Evolutionary conservation across 1,140 invertebrate species (phyloP).

Genomic region (Trichogramma pretiosum): DNA sequence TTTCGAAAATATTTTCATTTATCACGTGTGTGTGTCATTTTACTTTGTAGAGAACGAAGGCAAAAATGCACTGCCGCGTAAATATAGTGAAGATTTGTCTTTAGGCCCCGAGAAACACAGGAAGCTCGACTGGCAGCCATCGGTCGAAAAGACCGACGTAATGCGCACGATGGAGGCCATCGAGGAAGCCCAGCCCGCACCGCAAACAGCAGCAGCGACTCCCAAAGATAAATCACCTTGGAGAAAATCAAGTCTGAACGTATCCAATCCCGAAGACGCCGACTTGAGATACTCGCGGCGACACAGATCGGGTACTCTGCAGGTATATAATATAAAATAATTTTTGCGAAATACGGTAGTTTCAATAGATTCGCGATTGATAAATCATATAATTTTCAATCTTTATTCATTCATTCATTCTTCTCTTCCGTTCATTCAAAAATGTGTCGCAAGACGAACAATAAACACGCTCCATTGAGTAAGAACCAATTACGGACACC

Average conservation of each 20-base stretch:
- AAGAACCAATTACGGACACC: too few relatives aligned
- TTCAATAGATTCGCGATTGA: too few relatives aligned
- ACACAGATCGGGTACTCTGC: conserved; percentile 41
- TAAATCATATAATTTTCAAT: too few relatives aligned
- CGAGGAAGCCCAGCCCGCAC: conserved; percentile 67
- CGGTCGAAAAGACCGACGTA: conserved; percentile 72
- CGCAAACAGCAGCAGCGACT: too few relatives aligned
- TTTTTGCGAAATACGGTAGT: too few relatives aligned
- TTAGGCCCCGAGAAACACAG: conserved; percentile 40
- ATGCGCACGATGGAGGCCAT: conserved; percentile 77
- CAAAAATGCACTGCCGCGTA: conserved; percentile 55
- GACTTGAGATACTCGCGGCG: conserved; percentile 45
- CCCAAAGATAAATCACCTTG: conserved; percentile 68
- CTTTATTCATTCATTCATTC: too few relatives aligned
- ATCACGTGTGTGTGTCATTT: too few relatives aligned
- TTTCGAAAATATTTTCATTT: too few relatives aligned
- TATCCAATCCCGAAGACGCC: conserved; percentile 54
- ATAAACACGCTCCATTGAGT: too few relatives aligned
- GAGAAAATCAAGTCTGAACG: conserved; percentile 63
- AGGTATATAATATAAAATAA: too few relatives aligned
- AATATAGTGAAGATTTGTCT: conserved; percentile 58
- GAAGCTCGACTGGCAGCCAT: conserved; percentile 69
- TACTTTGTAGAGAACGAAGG: conserved; percentile 59
- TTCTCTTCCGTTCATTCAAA: too few relatives aligned
- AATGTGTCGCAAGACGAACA: too few relatives aligned